Evolutionary conservation across 2,797 vertebrate species (phyloP).

Genomic region (Takifugu ocellatus): DNA sequence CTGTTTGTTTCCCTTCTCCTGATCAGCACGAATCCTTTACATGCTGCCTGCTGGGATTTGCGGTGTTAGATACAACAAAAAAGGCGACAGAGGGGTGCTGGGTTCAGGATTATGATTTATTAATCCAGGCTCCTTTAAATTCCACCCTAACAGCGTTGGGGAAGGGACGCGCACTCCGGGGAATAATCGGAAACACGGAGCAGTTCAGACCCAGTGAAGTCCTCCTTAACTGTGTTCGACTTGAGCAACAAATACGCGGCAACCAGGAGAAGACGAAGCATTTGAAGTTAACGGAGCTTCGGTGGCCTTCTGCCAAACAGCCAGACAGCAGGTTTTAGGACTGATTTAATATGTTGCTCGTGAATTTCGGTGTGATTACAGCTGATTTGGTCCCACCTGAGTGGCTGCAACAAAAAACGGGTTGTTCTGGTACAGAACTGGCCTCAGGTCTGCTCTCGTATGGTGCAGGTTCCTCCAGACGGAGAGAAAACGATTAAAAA

Average conservation of each 20-base stretch:
- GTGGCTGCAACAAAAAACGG: slow-evolving; percentile 18
- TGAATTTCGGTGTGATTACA: too few relatives aligned
- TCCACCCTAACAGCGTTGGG: slow-evolving; percentile 67
- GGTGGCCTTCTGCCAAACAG: too few relatives aligned
- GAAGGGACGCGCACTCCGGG: slow-evolving; percentile 64
- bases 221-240: slow-evolving; percentile 54
- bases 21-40: slow-evolving; percentile 67
- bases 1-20: slow-evolving; percentile 77
- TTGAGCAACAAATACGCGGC: slow-evolving; percentile 41
- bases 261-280: too few relatives aligned
- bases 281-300: too few relatives aligned
- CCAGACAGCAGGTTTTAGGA: too few relatives aligned
- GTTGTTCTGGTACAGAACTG: slow-evolving; percentile 65
- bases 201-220: slow-evolving; percentile 63
- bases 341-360: too few relatives aligned
- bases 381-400: too few relatives aligned
- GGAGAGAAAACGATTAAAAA: slow-evolving; percentile 48
- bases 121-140: slow-evolving; percentile 78
- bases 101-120: slow-evolving; percentile 88
- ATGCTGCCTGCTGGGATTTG: slow-evolving; percentile 62
- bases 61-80: slow-evolving; percentile 78
- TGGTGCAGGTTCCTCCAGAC: slow-evolving; percentile 66
- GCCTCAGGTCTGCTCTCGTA: slow-evolving; percentile 66
- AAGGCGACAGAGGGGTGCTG: slow-evolving; percentile 79
- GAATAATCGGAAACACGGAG: slow-evolving; percentile 73